Evolutionary conservation across 1,140 invertebrate genomes (phyloP).

Genomic region (Diachasma alloeum): DNA sequence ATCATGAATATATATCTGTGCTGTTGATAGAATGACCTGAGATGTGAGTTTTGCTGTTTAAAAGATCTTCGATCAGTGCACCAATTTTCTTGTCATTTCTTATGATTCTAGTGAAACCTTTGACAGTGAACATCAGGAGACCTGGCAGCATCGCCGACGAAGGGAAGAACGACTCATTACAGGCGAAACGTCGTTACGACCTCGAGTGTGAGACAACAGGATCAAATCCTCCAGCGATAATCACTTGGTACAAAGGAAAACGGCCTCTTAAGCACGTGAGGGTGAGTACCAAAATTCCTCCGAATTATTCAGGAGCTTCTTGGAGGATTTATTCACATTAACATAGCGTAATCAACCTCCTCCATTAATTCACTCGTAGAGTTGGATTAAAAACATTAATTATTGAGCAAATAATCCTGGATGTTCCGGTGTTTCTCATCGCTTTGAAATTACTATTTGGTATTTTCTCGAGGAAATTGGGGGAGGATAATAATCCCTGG

Average conservation of each 20-base stretch:
- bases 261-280: slow-evolving; percentile 78
- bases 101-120: slow-evolving; percentile 75
- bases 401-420: no score
- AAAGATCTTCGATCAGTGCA: no score
- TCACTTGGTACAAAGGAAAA: slow-evolving; percentile 89
- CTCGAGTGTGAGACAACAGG: slow-evolving; percentile 84
- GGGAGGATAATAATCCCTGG: no score
- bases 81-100: no score
- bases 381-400: no score
- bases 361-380: no score
- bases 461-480: no score
- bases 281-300: slow-evolving; percentile 59
- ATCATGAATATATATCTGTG: no score
- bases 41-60: no score
- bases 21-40: no score
- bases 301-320: background rate
- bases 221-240: slow-evolving; percentile 83
- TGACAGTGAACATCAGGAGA: slow-evolving; percentile 78
- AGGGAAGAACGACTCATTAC: slow-evolving; percentile 60
- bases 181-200: slow-evolving; percentile 80
- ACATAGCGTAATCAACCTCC: background rate
- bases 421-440: no score
- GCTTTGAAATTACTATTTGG: no score
- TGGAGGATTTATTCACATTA: background rate
- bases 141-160: slow-evolving; percentile 50